A percentile compares a stretch with the other conserved stretches of the same genome.
These are phyloP conservation scores for Umimayanthus chanpuru DNA, from an alignment of 92 coral and sea anemone genomes.

Conservation along the genomic window DNA sequence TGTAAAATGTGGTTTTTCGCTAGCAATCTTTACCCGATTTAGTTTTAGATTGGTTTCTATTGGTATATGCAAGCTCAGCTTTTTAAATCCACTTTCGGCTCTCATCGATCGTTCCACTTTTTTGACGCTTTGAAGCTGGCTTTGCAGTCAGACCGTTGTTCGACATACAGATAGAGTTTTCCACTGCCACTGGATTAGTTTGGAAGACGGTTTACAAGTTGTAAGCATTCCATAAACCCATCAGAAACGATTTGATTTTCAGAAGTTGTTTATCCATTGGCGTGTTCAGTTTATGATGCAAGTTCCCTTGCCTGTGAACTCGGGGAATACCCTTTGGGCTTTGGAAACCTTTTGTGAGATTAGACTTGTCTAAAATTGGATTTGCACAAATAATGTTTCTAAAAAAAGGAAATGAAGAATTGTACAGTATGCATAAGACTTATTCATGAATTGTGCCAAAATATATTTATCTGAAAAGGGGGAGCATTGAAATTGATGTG, in stretches of 20 bases:
- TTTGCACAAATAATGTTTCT: no score
- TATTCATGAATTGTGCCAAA: neutral
- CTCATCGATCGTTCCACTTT: neutral
- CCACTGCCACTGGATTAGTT: no score
- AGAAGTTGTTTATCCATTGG: neutral
- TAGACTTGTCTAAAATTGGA: neutral
- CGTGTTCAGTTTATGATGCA: neutral
- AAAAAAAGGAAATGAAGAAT: neutral
- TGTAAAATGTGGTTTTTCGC: neutral
- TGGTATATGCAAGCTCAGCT: neutral
- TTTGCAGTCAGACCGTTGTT: no score
- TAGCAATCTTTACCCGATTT: no score
- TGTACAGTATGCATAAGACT: neutral
- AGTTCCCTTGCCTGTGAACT: neutral
- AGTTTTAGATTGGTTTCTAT: neutral
- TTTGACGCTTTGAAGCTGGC: neutral
- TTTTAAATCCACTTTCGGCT: neutral
- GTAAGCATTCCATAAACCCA: no score
- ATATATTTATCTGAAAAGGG: neutral
- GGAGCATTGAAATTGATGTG: no score
- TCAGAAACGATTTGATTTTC: neutral
- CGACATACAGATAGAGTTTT: no score
- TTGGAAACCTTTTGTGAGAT: neutral
- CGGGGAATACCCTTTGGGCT: conserved; percentile 11
- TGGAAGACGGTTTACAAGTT: no score